Conservation (phyloP, 2,113 vertebrate genomes). For the Erpornis zantholeuca region DNA sequence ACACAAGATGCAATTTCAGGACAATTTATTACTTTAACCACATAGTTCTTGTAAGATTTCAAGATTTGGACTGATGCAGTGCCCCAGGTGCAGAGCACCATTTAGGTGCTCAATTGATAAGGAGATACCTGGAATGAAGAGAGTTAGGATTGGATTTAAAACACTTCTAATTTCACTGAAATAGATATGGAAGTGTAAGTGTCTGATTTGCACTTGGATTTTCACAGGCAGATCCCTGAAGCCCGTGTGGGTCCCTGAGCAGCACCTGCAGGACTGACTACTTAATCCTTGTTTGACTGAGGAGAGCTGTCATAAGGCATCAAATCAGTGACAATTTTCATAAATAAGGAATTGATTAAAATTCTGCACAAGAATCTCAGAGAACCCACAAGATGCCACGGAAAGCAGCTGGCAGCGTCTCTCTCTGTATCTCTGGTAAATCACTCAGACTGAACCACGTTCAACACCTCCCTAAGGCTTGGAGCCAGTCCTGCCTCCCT, state of each 20-base stretch:
- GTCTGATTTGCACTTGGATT: not conserved
- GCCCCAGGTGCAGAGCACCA: not conserved
- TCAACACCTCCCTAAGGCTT: not conserved
- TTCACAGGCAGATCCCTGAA: not conserved
- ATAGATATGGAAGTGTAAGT: not conserved
- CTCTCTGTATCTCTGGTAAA: not conserved
- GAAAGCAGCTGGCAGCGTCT: not conserved
- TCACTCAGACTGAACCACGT: not conserved
- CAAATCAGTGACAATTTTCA: not conserved
- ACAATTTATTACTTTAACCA: not conserved
- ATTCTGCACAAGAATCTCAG: not conserved
- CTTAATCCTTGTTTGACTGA: not conserved
- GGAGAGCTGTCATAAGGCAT: not conserved
- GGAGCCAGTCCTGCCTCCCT: not conserved
- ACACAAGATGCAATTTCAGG: not conserved
- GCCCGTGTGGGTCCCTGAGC: not conserved
- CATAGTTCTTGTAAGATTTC: not conserved
- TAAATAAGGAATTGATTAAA: not conserved
- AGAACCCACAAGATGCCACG: not conserved
- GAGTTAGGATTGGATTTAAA: not conserved
- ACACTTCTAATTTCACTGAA: not conserved
- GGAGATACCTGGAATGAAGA: not conserved
- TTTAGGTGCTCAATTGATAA: not conserved
- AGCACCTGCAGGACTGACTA: not conserved
- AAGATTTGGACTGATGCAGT: not conserved